A percentile compares a stretch with the other conserved stretches of the same genome.
phyloP scores from a whole-genome alignment of 2,888 invertebrate species.

The Thymelicus sylvestris region DNA sequence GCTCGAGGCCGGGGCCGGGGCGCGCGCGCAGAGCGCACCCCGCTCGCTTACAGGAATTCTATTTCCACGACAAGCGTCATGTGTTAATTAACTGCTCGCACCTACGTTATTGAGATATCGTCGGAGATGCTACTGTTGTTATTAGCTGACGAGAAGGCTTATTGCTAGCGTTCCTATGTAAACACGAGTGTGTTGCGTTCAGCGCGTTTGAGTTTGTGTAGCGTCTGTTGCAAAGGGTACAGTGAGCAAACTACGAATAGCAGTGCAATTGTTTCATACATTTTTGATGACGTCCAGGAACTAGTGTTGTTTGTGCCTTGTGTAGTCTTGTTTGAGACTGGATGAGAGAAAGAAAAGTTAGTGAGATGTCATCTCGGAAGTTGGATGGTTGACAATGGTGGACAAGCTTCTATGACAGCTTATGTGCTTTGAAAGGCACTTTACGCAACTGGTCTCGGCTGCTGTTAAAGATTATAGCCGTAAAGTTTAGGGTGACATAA shows the following conservation, averaged over 20 bases:
- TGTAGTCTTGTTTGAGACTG: no score
- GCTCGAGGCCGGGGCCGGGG: slow-evolving; percentile 53
- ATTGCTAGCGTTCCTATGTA: slow-evolving; percentile 68
- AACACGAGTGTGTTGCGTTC: slow-evolving; percentile 35
- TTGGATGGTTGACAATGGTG: no score
- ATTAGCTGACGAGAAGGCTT: slow-evolving; percentile 78
- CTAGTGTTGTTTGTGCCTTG: not conserved
- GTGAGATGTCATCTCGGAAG: no score
- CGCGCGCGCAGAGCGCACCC: slow-evolving; percentile 77
- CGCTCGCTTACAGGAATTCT: slow-evolving; percentile 79
- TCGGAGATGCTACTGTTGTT: slow-evolving; percentile 79
- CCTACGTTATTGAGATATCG: slow-evolving; percentile 83
- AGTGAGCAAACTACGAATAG: slow-evolving; percentile 8
- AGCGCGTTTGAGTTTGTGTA: slow-evolving; percentile 35
- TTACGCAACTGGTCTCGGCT: no score
- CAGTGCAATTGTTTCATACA: slow-evolving; percentile 8
- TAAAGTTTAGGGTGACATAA: no score
- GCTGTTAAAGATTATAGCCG: no score
- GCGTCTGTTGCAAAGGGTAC: slow-evolving; percentile 17
- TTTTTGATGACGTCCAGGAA: not conserved
- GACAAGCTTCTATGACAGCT: no score
- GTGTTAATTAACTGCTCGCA: slow-evolving; percentile 83
- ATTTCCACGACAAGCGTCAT: slow-evolving; percentile 83
- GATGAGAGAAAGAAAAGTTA: no score
- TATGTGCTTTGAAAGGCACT: no score